A percentile compares a stretch with the other conserved stretches of the same genome.
Conservation (phyloP, 1,140 invertebrate species). For the Trichogramma pretiosum region DNA sequence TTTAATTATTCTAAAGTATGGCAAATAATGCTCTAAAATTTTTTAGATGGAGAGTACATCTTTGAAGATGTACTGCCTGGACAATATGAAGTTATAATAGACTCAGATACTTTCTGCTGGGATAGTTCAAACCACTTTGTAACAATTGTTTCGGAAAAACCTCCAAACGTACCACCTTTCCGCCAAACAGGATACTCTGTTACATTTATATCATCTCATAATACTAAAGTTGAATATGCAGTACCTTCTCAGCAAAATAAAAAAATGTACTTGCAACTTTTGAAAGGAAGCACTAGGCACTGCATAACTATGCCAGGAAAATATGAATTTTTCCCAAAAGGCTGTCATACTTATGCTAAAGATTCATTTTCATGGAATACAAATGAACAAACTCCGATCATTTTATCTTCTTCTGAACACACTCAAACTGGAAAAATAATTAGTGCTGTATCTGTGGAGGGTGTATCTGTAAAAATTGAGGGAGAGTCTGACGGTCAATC, state of each 20-base stretch:
- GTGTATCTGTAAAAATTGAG: constrained; percentile 33
- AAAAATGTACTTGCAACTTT: constrained; percentile 35
- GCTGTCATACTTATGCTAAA: constrained; percentile 72
- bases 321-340: constrained; percentile 67
- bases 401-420: constrained; percentile 36
- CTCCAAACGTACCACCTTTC: constrained; percentile 61
- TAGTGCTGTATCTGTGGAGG: constrained; percentile 24
- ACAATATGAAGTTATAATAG: constrained; percentile 65
- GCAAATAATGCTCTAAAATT: constrained; percentile 6
- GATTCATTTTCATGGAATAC: constrained; percentile 43
- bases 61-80: constrained; percentile 75
- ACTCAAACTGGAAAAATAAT: constrained; percentile 33
- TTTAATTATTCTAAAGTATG: neutral
- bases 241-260: constrained; percentile 25
- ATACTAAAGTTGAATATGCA: constrained; percentile 44
- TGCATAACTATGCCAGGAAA: constrained; percentile 61
- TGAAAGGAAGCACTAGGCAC: constrained; percentile 48
- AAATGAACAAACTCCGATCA: constrained; percentile 30
- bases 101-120: constrained; percentile 67
- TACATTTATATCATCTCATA: constrained; percentile 60
- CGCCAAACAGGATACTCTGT: constrained; percentile 68
- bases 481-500: constrained; percentile 14
- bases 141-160: constrained; percentile 53
- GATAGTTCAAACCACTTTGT: constrained; percentile 54
- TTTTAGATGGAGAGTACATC: constrained; percentile 59